Percentiles rank a stretch among this genome's conserved stretches.
Evolutionary conservation across 2,888 invertebrate genomes (phyloP).

Genomic region (Conus canariensis): DNA sequence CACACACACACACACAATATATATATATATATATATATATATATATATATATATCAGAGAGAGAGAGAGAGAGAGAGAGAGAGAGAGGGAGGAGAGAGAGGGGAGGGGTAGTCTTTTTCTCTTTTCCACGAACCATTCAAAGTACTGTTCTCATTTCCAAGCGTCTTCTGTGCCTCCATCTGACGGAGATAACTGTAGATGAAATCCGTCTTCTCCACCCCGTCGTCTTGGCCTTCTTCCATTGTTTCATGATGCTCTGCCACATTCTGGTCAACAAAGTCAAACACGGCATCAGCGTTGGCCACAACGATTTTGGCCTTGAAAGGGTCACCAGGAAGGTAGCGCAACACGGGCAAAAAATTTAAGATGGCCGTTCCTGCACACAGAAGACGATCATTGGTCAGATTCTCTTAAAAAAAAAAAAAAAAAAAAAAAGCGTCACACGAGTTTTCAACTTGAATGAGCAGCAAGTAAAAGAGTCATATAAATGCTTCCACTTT

Average conservation of each 20-base stretch:
- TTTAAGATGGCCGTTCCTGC: neutral
- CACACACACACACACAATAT: too few relatives aligned
- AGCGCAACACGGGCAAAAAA: neutral
- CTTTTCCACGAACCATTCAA: neutral
- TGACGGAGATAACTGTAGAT: neutral
- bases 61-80: too few relatives aligned
- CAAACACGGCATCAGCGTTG: neutral
- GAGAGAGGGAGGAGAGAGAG: too few relatives aligned
- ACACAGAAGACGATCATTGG: neutral
- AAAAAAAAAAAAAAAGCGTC: too few relatives aligned
- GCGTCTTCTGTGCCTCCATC: neutral
- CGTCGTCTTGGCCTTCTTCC: neutral
- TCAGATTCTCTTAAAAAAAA: too few relatives aligned
- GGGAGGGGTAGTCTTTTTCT: too few relatives aligned
- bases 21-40: too few relatives aligned
- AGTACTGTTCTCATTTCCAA: neutral
- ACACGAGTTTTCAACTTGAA: too few relatives aligned
- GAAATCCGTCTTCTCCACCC: neutral
- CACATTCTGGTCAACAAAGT: neutral
- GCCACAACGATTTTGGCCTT: neutral
- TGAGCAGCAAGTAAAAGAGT: too few relatives aligned
- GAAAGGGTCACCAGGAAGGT: neutral
- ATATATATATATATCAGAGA: too few relatives aligned
- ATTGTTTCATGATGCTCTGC: neutral
- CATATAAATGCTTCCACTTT: too few relatives aligned